Evolutionary conservation across 2,888 invertebrate genomes (phyloP).

Genomic region (Kuschelorhynchus macadamiae): DNA sequence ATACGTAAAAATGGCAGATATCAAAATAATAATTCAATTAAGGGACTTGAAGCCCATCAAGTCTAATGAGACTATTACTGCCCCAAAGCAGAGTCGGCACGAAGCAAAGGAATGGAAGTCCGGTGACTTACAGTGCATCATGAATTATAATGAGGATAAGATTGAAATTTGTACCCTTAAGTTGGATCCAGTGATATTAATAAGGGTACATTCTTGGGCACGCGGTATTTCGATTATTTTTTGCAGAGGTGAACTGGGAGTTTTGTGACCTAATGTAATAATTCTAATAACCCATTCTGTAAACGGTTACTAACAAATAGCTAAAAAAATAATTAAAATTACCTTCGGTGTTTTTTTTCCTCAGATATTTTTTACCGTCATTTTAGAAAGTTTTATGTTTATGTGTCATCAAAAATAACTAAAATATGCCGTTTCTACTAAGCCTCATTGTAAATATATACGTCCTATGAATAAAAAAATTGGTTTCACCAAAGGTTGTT

Average conservation of each 20-base stretch:
- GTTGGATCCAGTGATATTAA: slow-evolving; percentile 39
- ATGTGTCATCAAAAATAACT: too few relatives aligned
- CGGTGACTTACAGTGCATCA: slow-evolving; percentile 44
- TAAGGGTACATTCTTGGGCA: slow-evolving; percentile 36
- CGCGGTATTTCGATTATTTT: slow-evolving; percentile 27
- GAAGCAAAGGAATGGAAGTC: slow-evolving; percentile 32
- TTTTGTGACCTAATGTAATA: slow-evolving; percentile 2
- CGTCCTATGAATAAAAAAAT: too few relatives aligned
- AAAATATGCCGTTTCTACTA: too few relatives aligned
- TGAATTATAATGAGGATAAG: slow-evolving; percentile 40
- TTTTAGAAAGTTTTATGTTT: too few relatives aligned
- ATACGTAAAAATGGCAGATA: too few relatives aligned
- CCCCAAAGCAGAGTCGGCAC: slow-evolving; percentile 24
- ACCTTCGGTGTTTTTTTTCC: too few relatives aligned
- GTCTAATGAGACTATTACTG: slow-evolving; percentile 38
- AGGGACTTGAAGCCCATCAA: slow-evolving; percentile 14
- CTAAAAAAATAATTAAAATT: slow-evolving; percentile 2
- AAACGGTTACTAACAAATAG: too few relatives aligned
- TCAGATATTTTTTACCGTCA: too few relatives aligned
- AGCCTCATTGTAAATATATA: too few relatives aligned
- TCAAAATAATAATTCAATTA: slow-evolving; percentile 29
- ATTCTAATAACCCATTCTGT: neutral
- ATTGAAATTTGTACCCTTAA: slow-evolving; percentile 45
- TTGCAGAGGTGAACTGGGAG: slow-evolving; percentile 4
- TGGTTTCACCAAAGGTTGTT: too few relatives aligned